Evolutionary conservation across 1,140 invertebrate genomes (phyloP).

Genomic region (Colletes gigas): DNA sequence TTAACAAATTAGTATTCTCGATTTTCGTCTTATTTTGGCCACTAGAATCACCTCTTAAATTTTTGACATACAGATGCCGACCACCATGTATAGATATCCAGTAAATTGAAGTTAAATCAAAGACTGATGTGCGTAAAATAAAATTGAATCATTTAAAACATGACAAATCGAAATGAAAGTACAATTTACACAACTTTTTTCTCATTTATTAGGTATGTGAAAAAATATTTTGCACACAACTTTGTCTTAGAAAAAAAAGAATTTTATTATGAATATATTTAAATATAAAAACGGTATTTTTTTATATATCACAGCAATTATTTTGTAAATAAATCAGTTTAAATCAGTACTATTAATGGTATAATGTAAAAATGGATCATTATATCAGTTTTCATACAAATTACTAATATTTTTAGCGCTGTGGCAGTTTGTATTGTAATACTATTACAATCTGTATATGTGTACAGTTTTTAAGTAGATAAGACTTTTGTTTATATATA

Average conservation of each 20-base stretch:
- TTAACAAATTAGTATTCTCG: too few relatives aligned
- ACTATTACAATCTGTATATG: background rate
- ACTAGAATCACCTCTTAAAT: too few relatives aligned
- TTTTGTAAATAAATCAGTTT: conserved; percentile 20
- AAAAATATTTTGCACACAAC: conserved; percentile 19
- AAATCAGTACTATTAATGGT: background rate
- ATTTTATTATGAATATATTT: conserved; percentile 4
- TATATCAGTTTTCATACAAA: background rate
- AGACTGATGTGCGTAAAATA: background rate
- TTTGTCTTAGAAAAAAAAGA: background rate
- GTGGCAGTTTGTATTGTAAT: background rate
- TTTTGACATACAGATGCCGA: too few relatives aligned
- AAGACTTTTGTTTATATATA: background rate
- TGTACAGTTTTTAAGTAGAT: background rate
- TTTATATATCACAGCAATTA: background rate
- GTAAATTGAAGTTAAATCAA: background rate
- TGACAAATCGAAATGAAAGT: background rate
- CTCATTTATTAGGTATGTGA: background rate
- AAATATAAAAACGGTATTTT: conserved; percentile 10
- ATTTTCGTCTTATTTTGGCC: too few relatives aligned
- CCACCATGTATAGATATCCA: background rate
- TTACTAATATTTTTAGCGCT: background rate
- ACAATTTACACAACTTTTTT: background rate
- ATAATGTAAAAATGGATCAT: background rate
- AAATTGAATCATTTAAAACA: background rate